phyloP scores from a whole-genome alignment of 2,888 invertebrate genomes.

The Coenonympha glycerion region DNA sequence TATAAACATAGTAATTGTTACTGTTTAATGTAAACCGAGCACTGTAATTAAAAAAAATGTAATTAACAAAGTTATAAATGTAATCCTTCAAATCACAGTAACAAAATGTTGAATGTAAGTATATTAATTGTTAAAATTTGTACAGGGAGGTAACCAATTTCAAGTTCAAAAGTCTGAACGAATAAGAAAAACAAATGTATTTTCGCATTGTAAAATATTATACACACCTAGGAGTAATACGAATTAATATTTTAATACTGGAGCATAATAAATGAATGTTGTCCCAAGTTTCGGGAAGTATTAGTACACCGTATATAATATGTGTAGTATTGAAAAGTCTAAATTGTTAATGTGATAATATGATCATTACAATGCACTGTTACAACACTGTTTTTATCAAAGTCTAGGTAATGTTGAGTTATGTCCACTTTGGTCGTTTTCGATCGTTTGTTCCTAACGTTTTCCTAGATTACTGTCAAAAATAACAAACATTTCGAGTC shows the following conservation, averaged over 20 bases:
- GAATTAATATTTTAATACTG: slow-evolving; percentile 73
- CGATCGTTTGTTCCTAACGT: slow-evolving; percentile 62
- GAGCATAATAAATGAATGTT: slow-evolving; percentile 56
- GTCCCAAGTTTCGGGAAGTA: slow-evolving; percentile 57
- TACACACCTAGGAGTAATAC: slow-evolving; percentile 67
- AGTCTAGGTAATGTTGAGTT: slow-evolving; percentile 62
- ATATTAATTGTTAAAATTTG: slow-evolving; percentile 69
- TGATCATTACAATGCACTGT: slow-evolving; percentile 56
- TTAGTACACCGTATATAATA: slow-evolving; percentile 49
- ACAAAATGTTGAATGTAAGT: slow-evolving; percentile 66
- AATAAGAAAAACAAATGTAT: slow-evolving; percentile 55
- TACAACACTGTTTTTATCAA: slow-evolving; percentile 44
- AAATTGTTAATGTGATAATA: slow-evolving; percentile 27
- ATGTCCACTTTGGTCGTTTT: slow-evolving; percentile 41
- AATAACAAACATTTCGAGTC: neutral
- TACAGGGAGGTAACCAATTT: slow-evolving; percentile 71
- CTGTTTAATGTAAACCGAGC: slow-evolving; percentile 27
- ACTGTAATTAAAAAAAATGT: slow-evolving; percentile 16
- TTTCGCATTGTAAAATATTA: slow-evolving; percentile 72
- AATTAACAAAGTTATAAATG: slow-evolving; percentile 5
- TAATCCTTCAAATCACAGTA: slow-evolving; percentile 70
- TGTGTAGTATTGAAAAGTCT: slow-evolving; percentile 8
- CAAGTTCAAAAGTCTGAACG: slow-evolving; percentile 74
- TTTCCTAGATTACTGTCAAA: no score
- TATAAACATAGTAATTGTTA: slow-evolving; percentile 39